Base-by-base conservation (phyloP, 2,888 invertebrate species). In the Orthosia incerta region DNA sequence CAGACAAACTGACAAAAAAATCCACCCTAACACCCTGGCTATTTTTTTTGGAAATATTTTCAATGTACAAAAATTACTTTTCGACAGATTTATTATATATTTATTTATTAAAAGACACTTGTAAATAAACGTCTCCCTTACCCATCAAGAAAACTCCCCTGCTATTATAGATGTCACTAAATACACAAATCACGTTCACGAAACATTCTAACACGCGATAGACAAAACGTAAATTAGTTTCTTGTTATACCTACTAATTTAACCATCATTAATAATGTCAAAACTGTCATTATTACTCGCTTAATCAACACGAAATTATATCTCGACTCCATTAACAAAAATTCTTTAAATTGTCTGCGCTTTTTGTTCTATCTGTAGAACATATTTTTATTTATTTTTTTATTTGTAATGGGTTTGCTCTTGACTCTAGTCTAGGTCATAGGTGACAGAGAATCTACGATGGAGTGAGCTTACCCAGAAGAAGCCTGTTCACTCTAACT, bases 101-200 rank as follows among this genome's bases (percentile, higher is more conserved):
- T n/a, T n/a, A 7, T 26, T 51, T 59, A 70, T 45, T 62, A 76
- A 69, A 64, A 53, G 53, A 74, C 64, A 51, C 55, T 46, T 15
- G 16, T 65, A 76, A 82, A 67, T 56, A 70, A 63, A 70, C 20
- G 51, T 57, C 45, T 51, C 26, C 51, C 7, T 12, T 16, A 26
- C n/a, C 46, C 20, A 23, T 50, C 23, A 64, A 12, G 26, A 4
- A 50, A 53, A 31, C 71, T 64, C 23, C 53, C 23, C 64, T 23
- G 51, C n/a, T n/a, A 72, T 61, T 64, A 64, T 57, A 31, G 26
- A 66, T 82, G 64, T 56, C 61, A 71, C 66, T 64, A 62, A 31
- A 46, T 12, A 78, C 61, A 82, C 83, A 82, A 80, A 82, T 83
- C 79, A 65, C 13, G 57, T 46, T 55, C 57, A 66, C 83, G 59